Evolutionary conservation across 2,797 vertebrate species (phyloP).

Genomic region (Syncerus caffer): DNA sequence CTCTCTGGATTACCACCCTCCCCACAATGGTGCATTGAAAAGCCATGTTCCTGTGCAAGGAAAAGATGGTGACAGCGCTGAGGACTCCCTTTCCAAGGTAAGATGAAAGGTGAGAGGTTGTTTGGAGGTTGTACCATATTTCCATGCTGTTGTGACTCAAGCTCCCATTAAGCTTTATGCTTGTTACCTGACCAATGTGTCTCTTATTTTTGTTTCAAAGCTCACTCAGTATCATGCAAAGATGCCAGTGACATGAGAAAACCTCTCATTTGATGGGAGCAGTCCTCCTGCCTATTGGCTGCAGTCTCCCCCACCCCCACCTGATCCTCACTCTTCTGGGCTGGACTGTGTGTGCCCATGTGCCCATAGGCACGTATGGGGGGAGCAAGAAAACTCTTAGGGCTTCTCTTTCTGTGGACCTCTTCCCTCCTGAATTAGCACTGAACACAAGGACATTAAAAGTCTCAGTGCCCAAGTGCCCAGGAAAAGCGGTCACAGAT

Average conservation of each 20-base stretch:
- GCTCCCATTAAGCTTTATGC: neutral
- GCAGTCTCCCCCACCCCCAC: neutral
- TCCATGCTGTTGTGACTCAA: neutral
- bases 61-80: no score
- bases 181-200: neutral
- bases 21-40: neutral
- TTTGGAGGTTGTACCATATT: neutral
- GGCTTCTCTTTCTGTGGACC: neutral
- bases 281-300: neutral
- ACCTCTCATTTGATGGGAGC: neutral
- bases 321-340: neutral
- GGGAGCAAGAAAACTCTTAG: fast-evolving
- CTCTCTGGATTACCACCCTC: neutral
- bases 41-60: fast-evolving
- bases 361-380: neutral
- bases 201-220: constrained; percentile 21
- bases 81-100: neutral
- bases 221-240: neutral
- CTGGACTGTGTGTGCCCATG: neutral
- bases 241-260: neutral
- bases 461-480: neutral
- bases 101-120: neutral
- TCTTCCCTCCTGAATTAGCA: neutral
- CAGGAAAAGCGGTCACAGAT: neutral
- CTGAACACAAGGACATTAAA: neutral